Conservation (phyloP, 2,113 vertebrate genomes). For the Fregetta grallaria region DNA sequence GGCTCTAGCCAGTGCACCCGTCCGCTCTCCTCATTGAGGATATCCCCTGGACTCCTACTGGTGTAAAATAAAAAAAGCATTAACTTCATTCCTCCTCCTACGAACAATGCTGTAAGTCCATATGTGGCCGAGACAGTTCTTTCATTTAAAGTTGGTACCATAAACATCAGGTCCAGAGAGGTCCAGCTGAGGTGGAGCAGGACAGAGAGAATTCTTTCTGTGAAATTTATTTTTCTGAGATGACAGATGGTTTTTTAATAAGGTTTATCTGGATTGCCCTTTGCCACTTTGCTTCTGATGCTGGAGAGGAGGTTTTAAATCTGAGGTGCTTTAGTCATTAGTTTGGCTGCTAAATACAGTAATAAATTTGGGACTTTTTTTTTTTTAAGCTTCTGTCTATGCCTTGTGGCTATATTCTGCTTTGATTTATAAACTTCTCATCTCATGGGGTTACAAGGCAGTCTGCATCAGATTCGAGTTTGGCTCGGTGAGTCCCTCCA, state of each 20-base stretch:
- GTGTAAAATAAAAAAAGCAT: background rate
- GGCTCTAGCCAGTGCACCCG: background rate
- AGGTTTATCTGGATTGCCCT: background rate
- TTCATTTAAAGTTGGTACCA: background rate
- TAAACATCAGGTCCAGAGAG: background rate
- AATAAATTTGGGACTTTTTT: background rate
- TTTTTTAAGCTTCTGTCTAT: background rate
- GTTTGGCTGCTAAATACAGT: constrained; percentile 29
- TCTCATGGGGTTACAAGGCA: background rate
- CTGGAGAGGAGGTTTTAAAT: constrained; percentile 32
- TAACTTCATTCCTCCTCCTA: background rate
- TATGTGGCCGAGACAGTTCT: background rate
- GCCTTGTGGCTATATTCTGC: background rate
- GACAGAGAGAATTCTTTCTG: background rate
- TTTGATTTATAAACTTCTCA: constrained; percentile 28
- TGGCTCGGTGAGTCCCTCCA: background rate
- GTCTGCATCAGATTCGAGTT: background rate
- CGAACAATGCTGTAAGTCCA: background rate
- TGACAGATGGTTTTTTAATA: background rate
- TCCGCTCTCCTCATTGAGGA: background rate
- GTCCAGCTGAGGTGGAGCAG: background rate
- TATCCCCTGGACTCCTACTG: background rate
- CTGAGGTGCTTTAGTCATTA: constrained; percentile 33
- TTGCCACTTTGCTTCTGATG: background rate
- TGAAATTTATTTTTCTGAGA: background rate